These are phyloP conservation scores for Euplagia quadripunctaria DNA, from an alignment of 2,888 invertebrate species.

Conservation along the genomic window DNA sequence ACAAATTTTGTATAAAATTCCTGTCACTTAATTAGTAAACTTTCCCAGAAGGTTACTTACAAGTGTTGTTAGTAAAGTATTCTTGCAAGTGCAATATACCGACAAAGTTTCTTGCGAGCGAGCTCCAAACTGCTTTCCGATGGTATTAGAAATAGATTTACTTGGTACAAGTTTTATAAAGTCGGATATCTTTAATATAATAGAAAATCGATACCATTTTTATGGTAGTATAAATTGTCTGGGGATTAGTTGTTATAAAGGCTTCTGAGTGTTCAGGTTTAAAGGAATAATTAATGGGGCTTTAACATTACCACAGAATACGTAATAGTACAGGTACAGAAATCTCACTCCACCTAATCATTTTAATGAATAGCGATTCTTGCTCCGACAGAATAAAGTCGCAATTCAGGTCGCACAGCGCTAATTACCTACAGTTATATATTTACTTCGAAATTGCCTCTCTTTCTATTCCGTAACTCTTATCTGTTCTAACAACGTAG, in stretches of 20 bases:
- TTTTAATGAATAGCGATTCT: too few relatives aligned
- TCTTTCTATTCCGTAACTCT: too few relatives aligned
- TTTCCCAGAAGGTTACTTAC: conserved; percentile 5
- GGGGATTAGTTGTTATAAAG: not conserved
- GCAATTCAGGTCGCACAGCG: too few relatives aligned
- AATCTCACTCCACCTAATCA: too few relatives aligned
- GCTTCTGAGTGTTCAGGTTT: not conserved
- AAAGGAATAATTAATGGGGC: not conserved
- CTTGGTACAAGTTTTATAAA: conserved; percentile 65
- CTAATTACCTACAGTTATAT: too few relatives aligned
- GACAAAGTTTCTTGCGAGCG: conserved; percentile 42
- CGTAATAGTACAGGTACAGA: too few relatives aligned
- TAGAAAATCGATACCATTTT: conserved; percentile 16
- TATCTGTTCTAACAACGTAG: too few relatives aligned
- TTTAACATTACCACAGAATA: too few relatives aligned
- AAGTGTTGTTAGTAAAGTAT: conserved; percentile 24
- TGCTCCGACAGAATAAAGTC: too few relatives aligned
- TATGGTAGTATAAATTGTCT: not conserved
- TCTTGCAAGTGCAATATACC: conserved; percentile 33
- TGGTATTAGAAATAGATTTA: conserved; percentile 73
- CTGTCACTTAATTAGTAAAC: conserved; percentile 16
- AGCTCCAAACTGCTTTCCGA: conserved; percentile 55
- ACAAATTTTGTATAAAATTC: not conserved
- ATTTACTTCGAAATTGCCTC: too few relatives aligned
- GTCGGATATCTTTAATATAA: conserved; percentile 49